Evolutionary conservation across 2,113 vertebrate species (phyloP).

Genomic region (Blennius ocellaris): DNA sequence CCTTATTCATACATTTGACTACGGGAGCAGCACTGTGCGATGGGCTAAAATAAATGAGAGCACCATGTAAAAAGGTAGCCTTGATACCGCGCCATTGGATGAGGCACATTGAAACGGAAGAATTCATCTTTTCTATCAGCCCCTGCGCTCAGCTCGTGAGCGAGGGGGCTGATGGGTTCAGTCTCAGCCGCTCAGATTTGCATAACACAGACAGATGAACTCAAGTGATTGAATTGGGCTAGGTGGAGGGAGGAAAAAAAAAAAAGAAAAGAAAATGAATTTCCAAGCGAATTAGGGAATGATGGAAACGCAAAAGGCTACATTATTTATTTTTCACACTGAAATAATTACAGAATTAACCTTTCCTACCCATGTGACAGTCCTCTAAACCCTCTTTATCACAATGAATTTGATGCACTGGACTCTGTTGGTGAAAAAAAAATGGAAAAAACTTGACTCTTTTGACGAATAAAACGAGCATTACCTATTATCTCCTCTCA

Average conservation of each 20-base stretch:
- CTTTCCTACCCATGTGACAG: slow-evolving; percentile 58
- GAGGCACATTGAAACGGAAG: slow-evolving; percentile 78
- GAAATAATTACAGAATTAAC: slow-evolving; percentile 79
- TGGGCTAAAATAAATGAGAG: slow-evolving; percentile 78
- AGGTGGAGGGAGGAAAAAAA: slow-evolving; percentile 61
- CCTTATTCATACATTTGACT: slow-evolving; percentile 69
- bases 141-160: slow-evolving; percentile 53
- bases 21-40: slow-evolving; percentile 68
- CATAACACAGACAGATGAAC: slow-evolving; percentile 82
- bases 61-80: slow-evolving; percentile 79
- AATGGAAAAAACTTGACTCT: slow-evolving; percentile 51
- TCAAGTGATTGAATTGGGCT: slow-evolving; percentile 82
- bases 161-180: slow-evolving; percentile 69
- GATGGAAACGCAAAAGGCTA: slow-evolving; percentile 69
- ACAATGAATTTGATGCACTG: slow-evolving; percentile 60
- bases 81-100: slow-evolving; percentile 77
- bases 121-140: slow-evolving; percentile 78
- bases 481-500: slow-evolving; percentile 38
- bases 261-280: slow-evolving; percentile 69
- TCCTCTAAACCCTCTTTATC: slow-evolving; percentile 68
- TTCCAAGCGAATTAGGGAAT: slow-evolving; percentile 77
- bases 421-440: slow-evolving; percentile 25
- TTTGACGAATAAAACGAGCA: slow-evolving; percentile 49
- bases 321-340: slow-evolving; percentile 78
- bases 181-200: slow-evolving; percentile 79